Base-by-base conservation (phyloP, 2,888 invertebrate genomes). In the Sesamia inferens region DNA sequence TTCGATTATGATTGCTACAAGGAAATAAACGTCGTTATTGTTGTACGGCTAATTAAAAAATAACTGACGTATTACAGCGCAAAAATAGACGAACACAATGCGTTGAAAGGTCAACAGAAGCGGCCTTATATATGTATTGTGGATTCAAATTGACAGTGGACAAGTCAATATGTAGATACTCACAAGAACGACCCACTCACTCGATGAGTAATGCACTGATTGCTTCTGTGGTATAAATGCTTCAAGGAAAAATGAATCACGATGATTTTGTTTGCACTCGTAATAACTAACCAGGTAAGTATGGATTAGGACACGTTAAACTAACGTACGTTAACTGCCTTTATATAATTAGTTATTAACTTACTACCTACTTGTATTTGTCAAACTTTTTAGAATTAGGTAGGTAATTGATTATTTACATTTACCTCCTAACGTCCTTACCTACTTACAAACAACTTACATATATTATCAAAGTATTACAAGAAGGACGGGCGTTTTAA, bases 41-140 rank as follows among this genome's bases (percentile, higher is more conserved):
- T 79, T 74, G 39, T 54, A 69, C 42, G 57, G 76, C 68, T 83
- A 77, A 79, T 85, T 84, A 75, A 78, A 65, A 68, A 77, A 76
- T 77, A 80, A 57, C 47, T 57, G 22, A 67, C 70, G 78, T 79
- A 77, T 71, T 71, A 63, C 78, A 39, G 65, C 71, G 76, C 78
- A 69, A 76, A 78, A 82, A 80, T 79, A 82, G 72, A 82, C 81
- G 85, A 81, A 85, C 85, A 82, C 81, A 75, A 84, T 85, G 82
- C 82, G 85, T 82, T 73, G 85, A 87, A 84, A 89, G 90, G 89
- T 90, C 86, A 89, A 69, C 71, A 57, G 78, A 70, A 82, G 82
- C 81, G 68, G 82, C 79, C 71, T 83, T 83, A 62, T 87, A 87
- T 84, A 31, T 31, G 31, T 31, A 84, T 74, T 71, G 78, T 84